Conservation (phyloP, 2,888 invertebrate species). For the Phalera bucephala region DNA sequence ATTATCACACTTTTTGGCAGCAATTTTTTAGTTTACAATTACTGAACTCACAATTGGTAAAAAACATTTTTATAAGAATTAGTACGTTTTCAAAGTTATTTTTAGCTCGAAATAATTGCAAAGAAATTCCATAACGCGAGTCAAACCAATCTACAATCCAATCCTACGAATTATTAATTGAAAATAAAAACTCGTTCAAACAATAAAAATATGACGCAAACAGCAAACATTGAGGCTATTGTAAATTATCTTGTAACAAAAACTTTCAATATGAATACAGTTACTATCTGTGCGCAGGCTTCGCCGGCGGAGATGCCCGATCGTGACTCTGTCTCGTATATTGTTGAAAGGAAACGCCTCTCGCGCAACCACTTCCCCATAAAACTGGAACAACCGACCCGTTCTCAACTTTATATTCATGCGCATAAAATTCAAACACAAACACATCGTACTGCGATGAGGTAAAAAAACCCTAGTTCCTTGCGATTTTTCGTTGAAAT, state of each 20-base stretch:
- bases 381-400: conserved; percentile 22
- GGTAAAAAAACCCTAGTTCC: conserved; percentile 40
- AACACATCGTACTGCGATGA: conserved; percentile 27
- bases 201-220: conserved; percentile 30
- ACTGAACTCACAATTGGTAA: no score
- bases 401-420: conserved; percentile 24
- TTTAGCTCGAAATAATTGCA: no score
- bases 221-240: conserved; percentile 30
- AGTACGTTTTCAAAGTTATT: no score
- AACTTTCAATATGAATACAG: conserved; percentile 37
- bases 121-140: no score
- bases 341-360: conserved; percentile 69
- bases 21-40: no score
- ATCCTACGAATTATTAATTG: no score
- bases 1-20: no score
- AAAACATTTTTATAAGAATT: no score
- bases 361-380: conserved; percentile 52
- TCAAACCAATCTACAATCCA: no score
- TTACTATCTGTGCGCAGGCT: conserved; percentile 36
- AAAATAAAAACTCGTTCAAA: conserved; percentile 25
- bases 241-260: conserved; percentile 37
- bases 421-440: conserved; percentile 19
- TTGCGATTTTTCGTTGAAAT: conserved; percentile 26
- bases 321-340: conserved; percentile 59
- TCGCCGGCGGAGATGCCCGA: conserved; percentile 36